phyloP scores from a whole-genome alignment of 2,888 invertebrate genomes.

The Cheilosia pagana region DNA sequence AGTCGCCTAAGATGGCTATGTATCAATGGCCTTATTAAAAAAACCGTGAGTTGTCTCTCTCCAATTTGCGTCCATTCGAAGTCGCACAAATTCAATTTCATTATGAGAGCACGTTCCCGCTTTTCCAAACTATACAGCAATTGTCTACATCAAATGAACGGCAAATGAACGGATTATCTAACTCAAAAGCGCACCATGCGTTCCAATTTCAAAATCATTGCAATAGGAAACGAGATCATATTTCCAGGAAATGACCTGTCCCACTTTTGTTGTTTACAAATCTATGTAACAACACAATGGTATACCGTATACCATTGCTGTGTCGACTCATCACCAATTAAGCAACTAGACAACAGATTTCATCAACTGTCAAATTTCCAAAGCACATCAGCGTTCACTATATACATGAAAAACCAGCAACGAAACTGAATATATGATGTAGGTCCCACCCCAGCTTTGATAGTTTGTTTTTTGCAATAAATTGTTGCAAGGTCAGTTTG shows the following conservation, averaged over 20 bases:
- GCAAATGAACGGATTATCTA: too few relatives aligned
- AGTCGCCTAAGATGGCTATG: too few relatives aligned
- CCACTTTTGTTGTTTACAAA: conserved; percentile 27
- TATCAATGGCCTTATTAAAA: too few relatives aligned
- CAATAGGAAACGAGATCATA: conserved; percentile 21
- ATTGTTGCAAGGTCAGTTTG: conserved; percentile 72
- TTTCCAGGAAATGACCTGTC: conserved; percentile 60
- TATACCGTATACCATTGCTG: conserved; percentile 11
- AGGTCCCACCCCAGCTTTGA: conserved; percentile 42
- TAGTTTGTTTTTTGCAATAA: conserved; percentile 59
- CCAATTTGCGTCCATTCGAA: too few relatives aligned
- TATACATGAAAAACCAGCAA: not conserved
- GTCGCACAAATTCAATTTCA: too few relatives aligned
- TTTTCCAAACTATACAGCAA: too few relatives aligned
- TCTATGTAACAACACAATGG: conserved; percentile 18
- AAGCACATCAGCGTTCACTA: conserved; percentile 21
- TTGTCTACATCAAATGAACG: too few relatives aligned
- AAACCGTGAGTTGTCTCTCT: too few relatives aligned
- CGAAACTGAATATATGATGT: not conserved
- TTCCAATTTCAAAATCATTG: not conserved
- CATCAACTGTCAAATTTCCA: conserved; percentile 37
- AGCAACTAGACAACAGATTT: conserved; percentile 42
- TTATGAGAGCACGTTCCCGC: too few relatives aligned
- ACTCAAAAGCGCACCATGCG: not conserved
- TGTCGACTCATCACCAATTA: conserved; percentile 44